phyloP scores from a whole-genome alignment of 2,113 vertebrate genomes.

The Zapornia atra region DNA sequence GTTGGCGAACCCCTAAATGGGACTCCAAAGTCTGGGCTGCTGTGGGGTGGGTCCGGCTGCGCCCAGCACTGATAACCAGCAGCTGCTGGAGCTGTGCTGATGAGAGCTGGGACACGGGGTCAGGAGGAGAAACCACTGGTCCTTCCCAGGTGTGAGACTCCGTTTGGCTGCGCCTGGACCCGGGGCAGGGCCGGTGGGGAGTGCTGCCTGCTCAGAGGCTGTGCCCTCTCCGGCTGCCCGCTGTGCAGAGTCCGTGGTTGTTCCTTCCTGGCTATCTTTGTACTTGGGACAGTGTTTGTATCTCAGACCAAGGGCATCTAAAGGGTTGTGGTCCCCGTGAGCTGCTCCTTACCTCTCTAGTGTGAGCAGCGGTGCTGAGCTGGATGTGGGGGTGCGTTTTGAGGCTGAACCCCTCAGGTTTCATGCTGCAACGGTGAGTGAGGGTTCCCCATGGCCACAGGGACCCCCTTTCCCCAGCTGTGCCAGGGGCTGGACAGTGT shows the following conservation, averaged over 20 bases:
- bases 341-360: not conserved
- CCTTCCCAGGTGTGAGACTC: not conserved
- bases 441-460: not conserved
- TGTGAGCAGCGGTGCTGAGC: not conserved
- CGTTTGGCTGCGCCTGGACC: not conserved
- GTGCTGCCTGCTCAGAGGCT: not conserved
- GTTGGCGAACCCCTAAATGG: fast-evolving
- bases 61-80: not conserved
- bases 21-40: not conserved
- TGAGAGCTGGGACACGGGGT: not conserved
- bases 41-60: fast-evolving
- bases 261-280: not conserved
- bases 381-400: not conserved
- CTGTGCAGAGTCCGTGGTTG: fast-evolving
- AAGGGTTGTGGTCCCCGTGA: not conserved
- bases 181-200: not conserved
- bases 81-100: not conserved
- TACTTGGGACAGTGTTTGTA: not conserved
- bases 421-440: not conserved
- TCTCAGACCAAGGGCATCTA: not conserved
- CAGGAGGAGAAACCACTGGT: not conserved
- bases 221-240: not conserved
- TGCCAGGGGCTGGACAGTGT: fast-evolving
- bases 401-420: not conserved
- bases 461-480: not conserved